Evolutionary conservation across 2,797 vertebrate species (phyloP), one percentile per base, ranked within the genome.

Genomic region (Sarcoramphus papa): DNA sequence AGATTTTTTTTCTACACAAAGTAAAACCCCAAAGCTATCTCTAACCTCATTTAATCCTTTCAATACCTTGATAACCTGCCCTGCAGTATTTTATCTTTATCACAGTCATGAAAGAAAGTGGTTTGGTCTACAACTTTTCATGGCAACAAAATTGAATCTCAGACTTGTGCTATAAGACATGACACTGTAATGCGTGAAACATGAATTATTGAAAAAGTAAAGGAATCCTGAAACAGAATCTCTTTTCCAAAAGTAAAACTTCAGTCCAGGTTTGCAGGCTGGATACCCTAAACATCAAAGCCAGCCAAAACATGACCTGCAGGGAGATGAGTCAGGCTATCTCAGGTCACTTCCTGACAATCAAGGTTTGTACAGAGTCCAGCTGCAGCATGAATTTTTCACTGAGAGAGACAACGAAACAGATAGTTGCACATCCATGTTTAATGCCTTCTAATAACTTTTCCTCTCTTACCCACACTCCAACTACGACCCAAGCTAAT

Each of bases 1-100:
- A 74, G 7, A 23, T 69, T 74, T 56, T 89, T 94, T 86, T 23
- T 37, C 27, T 67, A 31, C 47, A 88, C 56, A 72, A 92, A 93
- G 48, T 63, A 53, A 97, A 70, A 79, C 60, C 93, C 50, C 10
- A 33, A 94, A 96, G 79, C 81, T 86, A 76, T 78, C 83, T 94
- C 85, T 90, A 94, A 59, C 57, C 60, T 72, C 92, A 90, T 96
- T 97, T 97, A 97, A 94, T 96, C 69, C 47, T 86, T 96, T 93
- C 90, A 92, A 48, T 70, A 92, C 67, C 88, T 95, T 91, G 76
- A 95, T 85, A 96, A 95, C 67, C 54, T 91, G 73, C 74, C 79
- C 63, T 96, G 59, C 65, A 79, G 63, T 95, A 89, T 92, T 98
- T 96, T 92, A 64, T 96, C 82, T 97, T 96, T 96, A 94, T 97